Evolutionary conservation across 2,888 invertebrate species (phyloP), one percentile per base, ranked within the genome.

Genomic region (Temnothorax unifasciatus): DNA sequence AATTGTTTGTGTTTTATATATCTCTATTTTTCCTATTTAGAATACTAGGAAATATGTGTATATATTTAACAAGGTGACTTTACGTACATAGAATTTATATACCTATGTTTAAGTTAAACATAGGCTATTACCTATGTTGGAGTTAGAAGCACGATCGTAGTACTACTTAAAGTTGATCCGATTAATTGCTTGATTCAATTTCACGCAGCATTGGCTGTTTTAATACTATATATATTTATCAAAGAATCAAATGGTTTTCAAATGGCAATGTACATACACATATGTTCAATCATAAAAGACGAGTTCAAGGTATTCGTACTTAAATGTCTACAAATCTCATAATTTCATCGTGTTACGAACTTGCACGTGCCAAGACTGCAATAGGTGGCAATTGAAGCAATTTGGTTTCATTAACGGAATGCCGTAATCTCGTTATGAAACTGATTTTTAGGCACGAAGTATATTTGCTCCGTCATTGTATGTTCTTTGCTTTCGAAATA

Each of bases 381-480:
- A 71, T 89, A 87, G 83, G 77, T 61, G 75, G 66, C 73, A 86
- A 90, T 91, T 90, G 79, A 73, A 84, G 52, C 86, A 89, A 90
- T 91, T 90, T 88, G 79, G 76, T 68, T 85, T 87, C 74, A 88
- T 91, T 87, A 86, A 86, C 81, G 59, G 76, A 84, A 85, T 64
- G 57, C 64, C 71, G 29, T 81, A 82, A 83, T 83, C 57, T 61
- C 52, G 54, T 88, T 82, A 82, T 47, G 25, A 75, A 29, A 85
- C 52, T 76, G 63, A 73, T 84, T 83, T 83, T n/a, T 66, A 69
- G 73, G 57, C 29, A 79, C 54, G 63, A 76, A 74, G 21, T 85
- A 71, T 25, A 71, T 84, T 77, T 82, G 38, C 73, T 68, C 38
- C 41, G 57, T 44, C 83, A 63, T 15, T 66, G 74, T 57, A 25